Conservation (phyloP, 2,888 invertebrate genomes). For the Stenotaenia linearis region DNA sequence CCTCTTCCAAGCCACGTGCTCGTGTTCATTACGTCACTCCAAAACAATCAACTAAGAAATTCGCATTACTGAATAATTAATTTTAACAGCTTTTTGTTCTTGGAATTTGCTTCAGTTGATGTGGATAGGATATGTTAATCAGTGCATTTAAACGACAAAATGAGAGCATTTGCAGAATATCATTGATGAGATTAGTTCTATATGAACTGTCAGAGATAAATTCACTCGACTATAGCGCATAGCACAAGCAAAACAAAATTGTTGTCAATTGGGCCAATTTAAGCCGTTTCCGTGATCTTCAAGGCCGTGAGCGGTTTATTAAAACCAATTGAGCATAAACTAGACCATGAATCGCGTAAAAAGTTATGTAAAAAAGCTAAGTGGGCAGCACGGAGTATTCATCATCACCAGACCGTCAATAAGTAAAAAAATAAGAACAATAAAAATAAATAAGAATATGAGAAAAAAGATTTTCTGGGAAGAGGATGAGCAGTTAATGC, state of each 20-base stretch:
- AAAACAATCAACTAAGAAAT: neutral
- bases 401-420: too few relatives aligned
- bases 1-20: constrained; percentile 19
- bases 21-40: neutral
- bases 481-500: too few relatives aligned
- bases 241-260: neutral
- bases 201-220: neutral
- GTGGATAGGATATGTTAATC: neutral
- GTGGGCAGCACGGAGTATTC: neutral
- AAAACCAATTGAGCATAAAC: neutral
- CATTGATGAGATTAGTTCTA: neutral
- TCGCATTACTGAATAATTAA: neutral
- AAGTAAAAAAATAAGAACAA: too few relatives aligned
- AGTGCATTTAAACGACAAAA: too few relatives aligned
- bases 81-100: neutral
- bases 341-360: neutral
- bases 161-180: too few relatives aligned
- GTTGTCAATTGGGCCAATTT: neutral
- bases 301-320: neutral
- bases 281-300: neutral
- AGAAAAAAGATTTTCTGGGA: neutral
- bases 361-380: neutral
- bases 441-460: neutral
- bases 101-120: neutral
- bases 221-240: neutral